phyloP scores from a whole-genome alignment of 2,888 invertebrate species.

The Argynnis bischoffii region DNA sequence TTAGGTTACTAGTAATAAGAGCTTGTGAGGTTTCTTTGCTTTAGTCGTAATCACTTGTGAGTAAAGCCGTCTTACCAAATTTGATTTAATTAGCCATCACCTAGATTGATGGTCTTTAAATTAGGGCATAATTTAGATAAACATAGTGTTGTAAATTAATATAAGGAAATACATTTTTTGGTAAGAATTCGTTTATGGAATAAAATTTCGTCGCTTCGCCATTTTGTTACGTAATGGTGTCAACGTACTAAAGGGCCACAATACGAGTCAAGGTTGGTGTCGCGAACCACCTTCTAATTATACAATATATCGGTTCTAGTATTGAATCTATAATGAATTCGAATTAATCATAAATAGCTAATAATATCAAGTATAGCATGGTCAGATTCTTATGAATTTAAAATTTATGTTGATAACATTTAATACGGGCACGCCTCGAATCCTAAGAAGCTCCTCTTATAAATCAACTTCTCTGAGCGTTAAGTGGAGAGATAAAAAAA shows the following conservation, averaged over 20 bases:
- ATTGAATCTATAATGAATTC: not conserved
- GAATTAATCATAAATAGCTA: no score
- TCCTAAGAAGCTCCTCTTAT: no score
- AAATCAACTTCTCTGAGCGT: no score
- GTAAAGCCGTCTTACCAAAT: constrained; percentile 11
- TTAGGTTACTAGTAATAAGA: constrained; percentile 16
- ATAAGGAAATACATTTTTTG: not conserved
- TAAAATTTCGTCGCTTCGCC: not conserved
- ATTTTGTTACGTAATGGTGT: constrained; percentile 7
- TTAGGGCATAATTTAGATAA: no score
- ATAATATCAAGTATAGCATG: not conserved
- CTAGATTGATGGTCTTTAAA: no score
- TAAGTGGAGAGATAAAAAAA: no score
- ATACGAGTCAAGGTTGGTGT: constrained; percentile 11
- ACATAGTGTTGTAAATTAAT: no score
- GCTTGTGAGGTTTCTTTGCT: constrained; percentile 22
- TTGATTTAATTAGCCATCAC: constrained; percentile 8
- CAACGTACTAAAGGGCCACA: constrained; percentile 10
- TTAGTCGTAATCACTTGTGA: not conserved
- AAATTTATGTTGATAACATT: no score
- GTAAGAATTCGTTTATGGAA: not conserved
- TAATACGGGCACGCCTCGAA: no score
- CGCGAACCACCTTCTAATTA: not conserved
- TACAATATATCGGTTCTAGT: not conserved
- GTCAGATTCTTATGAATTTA: not conserved